A percentile compares a stretch with the other conserved stretches of the same genome.
These are phyloP conservation scores for Thripadectes ignobilis DNA, from an alignment of 2,797 vertebrate genomes.

Conservation along the genomic window DNA sequence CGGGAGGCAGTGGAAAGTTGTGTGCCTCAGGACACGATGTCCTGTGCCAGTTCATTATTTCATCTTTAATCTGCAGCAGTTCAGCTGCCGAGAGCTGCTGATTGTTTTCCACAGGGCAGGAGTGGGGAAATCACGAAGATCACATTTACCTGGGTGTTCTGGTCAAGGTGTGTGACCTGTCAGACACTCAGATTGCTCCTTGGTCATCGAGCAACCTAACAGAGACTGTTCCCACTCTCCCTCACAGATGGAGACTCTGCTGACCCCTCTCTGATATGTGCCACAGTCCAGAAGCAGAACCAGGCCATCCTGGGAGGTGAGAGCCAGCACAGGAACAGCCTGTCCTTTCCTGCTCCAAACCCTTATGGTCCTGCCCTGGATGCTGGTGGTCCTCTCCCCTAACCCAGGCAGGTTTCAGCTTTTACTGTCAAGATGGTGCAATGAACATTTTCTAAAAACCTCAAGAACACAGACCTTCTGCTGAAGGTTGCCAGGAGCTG, in stretches of 20 bases:
- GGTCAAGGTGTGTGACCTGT: not conserved
- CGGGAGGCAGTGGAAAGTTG: fast-evolving
- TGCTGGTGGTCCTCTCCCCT: fast-evolving
- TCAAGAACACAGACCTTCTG: fast-evolving
- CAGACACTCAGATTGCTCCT: no score
- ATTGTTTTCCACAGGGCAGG: not conserved
- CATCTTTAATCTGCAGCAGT: not conserved
- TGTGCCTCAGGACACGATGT: fast-evolving
- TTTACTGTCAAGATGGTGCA: fast-evolving
- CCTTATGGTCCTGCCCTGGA: not conserved
- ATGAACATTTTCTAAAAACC: not conserved
- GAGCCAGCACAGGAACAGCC: no score
- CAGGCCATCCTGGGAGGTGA: not conserved
- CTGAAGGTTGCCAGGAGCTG: not conserved
- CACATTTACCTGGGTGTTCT: not conserved
- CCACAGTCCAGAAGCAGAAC: not conserved
- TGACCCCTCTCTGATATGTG: fast-evolving
- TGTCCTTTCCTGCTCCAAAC: not conserved
- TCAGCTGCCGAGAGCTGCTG: not conserved
- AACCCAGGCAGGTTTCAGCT: fast-evolving
- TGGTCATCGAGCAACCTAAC: no score
- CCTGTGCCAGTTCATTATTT: not conserved
- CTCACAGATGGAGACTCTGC: not conserved
- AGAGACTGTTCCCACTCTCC: not conserved
- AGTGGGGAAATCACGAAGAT: not conserved